Evolutionary conservation across 2,888 invertebrate species (phyloP), one percentile per base, ranked within the genome.

Genomic region (Nymphalis c-album): DNA sequence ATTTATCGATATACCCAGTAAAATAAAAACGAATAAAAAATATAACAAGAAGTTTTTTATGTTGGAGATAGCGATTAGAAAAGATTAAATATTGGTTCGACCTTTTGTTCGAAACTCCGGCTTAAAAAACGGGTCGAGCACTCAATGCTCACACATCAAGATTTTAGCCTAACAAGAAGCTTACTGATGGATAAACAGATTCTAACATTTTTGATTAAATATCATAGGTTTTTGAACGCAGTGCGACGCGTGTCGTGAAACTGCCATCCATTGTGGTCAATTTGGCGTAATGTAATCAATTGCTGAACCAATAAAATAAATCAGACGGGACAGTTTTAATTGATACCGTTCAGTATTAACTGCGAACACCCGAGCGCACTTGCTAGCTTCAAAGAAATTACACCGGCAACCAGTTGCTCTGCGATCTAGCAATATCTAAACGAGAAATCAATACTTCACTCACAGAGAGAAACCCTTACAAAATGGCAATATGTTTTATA

Each of bases 261-360:
- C 79, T 79, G 74, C 83, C 87, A 90, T 90, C 86, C 84, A 87
- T 88, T 91, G 89, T 79, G 90, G 91, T 86, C 90, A 90, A 90
- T 91, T 91, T 87, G 86, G 85, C 88, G 91, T 91, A 90, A 91
- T 91, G 91, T 90, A 91, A 92, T 92, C 91, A 91, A 91, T 92
- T 92, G 87, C 82, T 79, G 82, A 86, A 88, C 88, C 91, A 88
- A 91, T 92, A 91, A 91, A 91, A 91, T 92, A 91, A 92, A 91
- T 92, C 91, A 92, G 85, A 79, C 78, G 82, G 78, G 91, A 91
- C 91, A 90, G 89, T 88, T 91, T 92, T 90, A 92, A 92, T 91
- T 91, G 91, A 91, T 90, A 89, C 85, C 80, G 81, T 75, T 84
- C 86, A 81, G 82, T 85, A 88, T 88, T 89, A 86, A 90, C 87